Evolutionary conservation across 2,888 invertebrate species (phyloP).

Genomic region (Nemurella pictetii): DNA sequence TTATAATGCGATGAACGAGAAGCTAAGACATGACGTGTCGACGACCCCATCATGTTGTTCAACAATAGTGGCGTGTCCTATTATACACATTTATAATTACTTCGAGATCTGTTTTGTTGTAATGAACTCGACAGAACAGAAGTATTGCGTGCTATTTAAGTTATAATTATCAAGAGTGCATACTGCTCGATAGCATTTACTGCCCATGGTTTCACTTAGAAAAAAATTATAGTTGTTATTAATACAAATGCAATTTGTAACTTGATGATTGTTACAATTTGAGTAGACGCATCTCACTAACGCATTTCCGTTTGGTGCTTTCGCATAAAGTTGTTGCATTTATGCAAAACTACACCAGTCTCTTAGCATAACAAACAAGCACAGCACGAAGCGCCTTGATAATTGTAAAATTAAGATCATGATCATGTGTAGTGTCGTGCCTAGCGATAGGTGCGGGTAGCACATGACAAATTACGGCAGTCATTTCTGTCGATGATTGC

Average conservation of each 20-base stretch:
- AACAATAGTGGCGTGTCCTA: too few relatives aligned
- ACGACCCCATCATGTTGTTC: neutral
- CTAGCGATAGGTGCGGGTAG: neutral
- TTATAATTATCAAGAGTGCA: neutral
- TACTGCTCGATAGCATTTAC: too few relatives aligned
- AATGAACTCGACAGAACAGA: neutral
- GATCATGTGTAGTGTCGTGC: neutral
- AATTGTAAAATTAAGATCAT: neutral
- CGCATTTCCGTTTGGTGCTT: too few relatives aligned
- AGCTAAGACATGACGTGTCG: neutral
- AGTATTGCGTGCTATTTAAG: neutral
- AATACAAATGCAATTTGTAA: neutral
- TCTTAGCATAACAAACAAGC: neutral
- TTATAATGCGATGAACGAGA: neutral
- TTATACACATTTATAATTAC: neutral
- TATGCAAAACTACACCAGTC: neutral
- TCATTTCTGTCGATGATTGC: neutral
- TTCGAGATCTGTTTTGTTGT: neutral
- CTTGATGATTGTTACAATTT: too few relatives aligned
- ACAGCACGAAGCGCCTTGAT: neutral
- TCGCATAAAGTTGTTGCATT: neutral
- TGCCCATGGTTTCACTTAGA: too few relatives aligned
- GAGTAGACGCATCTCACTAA: too few relatives aligned
- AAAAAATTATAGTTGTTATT: too few relatives aligned
- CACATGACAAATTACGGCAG: neutral